Evolutionary conservation across 2,797 vertebrate genomes (phyloP), one percentile per base, ranked within the genome.

Genomic region (Chaunax sp.): DNA sequence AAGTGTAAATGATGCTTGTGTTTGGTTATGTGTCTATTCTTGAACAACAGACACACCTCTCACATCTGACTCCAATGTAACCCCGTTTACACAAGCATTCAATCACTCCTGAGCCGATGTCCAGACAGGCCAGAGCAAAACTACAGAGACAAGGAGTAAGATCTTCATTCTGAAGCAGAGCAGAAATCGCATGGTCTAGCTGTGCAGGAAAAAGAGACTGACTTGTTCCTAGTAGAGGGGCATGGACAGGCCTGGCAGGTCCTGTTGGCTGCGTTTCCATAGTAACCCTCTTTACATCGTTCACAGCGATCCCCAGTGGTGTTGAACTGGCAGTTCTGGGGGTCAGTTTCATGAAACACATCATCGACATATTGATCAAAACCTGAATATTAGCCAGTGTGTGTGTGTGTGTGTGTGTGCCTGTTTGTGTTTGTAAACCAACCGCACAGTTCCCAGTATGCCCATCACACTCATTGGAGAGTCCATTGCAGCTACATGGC

Each of bases 401-500:
- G 44, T 43, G 16, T 51, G 50, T 45, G 33, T 50, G 44, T 69
- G 38, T 46, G 40, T 64, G 49, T 30, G 22, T 33, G 19, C 44
- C n/a, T 28, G n/a, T 35, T 10, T 38, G 33, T 43, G 56, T 38
- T 47, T 28, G 9, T 56, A 13, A 41, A 94, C 94, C 91, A 86
- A 98, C 96, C 84, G 93, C 80, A 68, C 96, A 97, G 81, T 78
- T 92, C 71, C 96, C 96, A 0, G 95, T 93, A 37, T 75, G 85
- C 65, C 93, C 93, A 16, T 94, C 90, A 72, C 96, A 97, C 33
- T 91, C 87, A 20, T 84, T 45, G 35, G 96, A 95, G 69, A 96
- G 94, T 64, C 95, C 93, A 1, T 96, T 94, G 86, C 96, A 97
- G 78, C 69, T 87, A 77, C 96, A 97, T 18, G 92, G 93, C 43